These are phyloP conservation scores for Mastacembelus armatus DNA, from an alignment of 2,797 vertebrate species.

Conservation along the genomic window DNA sequence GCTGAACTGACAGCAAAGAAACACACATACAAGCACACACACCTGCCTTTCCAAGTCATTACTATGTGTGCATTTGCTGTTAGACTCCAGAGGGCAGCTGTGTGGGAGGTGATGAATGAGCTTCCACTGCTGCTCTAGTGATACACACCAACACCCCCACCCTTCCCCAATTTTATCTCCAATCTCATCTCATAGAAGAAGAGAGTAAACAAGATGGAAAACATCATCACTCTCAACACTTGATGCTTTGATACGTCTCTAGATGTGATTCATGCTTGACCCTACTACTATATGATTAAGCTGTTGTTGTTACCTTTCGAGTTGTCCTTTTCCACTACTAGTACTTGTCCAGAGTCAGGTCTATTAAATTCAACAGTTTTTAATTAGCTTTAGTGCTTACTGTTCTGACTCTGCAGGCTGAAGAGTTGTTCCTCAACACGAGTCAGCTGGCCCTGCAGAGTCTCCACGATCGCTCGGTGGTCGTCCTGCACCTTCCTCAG, in stretches of 20 bases:
- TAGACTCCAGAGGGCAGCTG: slow-evolving; percentile 73
- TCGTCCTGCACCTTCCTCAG: slow-evolving; percentile 92
- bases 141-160: slow-evolving; percentile 49
- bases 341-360: not conserved
- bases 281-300: no score
- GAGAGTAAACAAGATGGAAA: slow-evolving; percentile 26
- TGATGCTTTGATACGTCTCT: slow-evolving; percentile 22
- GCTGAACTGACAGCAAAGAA: slow-evolving; percentile 33
- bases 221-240: slow-evolving; percentile 22
- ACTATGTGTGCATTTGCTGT: slow-evolving; percentile 55
- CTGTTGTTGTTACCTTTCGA: no score
- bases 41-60: slow-evolving; percentile 43
- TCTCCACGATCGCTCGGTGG: slow-evolving; percentile 91
- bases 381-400: slow-evolving; percentile 74
- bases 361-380: no score
- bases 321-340: not conserved
- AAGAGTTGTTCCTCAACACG: slow-evolving; percentile 92
- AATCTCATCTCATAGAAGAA: slow-evolving; percentile 40
- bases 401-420: slow-evolving; percentile 89
- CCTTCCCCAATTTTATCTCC: slow-evolving; percentile 18
- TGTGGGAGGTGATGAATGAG: slow-evolving; percentile 82
- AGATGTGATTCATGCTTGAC: not conserved
- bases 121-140: slow-evolving; percentile 53
- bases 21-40: slow-evolving; percentile 30
- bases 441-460: slow-evolving; percentile 90